These are phyloP conservation scores for Corythornis cristatus DNA, from an alignment of 2,113 vertebrate species.

Conservation along the genomic window DNA sequence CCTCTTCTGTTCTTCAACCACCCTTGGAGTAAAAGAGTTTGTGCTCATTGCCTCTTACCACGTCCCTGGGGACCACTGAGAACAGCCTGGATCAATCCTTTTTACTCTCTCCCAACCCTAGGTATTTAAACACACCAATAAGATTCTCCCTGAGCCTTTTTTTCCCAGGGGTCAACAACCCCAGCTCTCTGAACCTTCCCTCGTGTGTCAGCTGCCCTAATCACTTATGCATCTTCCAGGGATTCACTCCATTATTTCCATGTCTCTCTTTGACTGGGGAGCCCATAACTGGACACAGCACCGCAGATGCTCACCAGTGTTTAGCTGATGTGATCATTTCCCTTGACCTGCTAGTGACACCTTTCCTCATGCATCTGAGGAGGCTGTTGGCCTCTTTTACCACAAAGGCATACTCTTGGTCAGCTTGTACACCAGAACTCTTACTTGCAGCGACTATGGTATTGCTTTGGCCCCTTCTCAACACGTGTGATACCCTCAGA, in stretches of 20 bases:
- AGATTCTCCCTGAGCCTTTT: background rate
- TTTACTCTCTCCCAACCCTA: background rate
- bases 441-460: background rate
- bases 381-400: background rate
- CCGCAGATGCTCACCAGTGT: background rate
- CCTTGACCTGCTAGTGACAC: background rate
- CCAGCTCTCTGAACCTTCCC: background rate
- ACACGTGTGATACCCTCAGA: background rate
- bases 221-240: background rate
- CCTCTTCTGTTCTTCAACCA: background rate
- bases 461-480: background rate
- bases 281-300: background rate
- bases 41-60: background rate
- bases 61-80: background rate
- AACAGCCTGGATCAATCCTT: background rate
- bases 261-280: background rate
- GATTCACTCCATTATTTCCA: background rate
- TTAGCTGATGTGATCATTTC: background rate
- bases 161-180: background rate
- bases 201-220: background rate
- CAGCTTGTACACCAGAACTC: background rate
- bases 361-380: background rate
- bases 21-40: background rate
- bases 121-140: background rate
- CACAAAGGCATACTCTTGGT: background rate